A percentile compares a stretch with the other conserved stretches of the same genome.
Evolutionary conservation across 2,113 vertebrate species (phyloP).

Genomic region (Anhinga anhinga): DNA sequence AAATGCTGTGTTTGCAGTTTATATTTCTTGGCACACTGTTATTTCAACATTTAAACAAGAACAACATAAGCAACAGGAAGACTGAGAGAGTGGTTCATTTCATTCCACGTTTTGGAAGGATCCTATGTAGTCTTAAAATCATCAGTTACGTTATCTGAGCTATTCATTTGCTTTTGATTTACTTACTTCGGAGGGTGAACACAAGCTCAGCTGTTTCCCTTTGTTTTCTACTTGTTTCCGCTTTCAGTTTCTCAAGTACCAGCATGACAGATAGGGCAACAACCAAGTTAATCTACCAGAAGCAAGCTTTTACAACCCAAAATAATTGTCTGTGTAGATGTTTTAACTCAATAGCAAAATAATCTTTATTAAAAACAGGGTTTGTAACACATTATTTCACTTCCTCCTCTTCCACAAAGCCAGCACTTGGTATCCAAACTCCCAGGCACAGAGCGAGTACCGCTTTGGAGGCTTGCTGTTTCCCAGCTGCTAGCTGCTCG

Average conservation of each 20-base stretch:
- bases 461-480: fast-evolving
- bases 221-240: not conserved
- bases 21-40: constrained; percentile 37
- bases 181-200: not conserved
- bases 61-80: not conserved
- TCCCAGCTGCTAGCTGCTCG: not conserved
- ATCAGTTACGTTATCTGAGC: not conserved
- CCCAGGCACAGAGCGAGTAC: fast-evolving
- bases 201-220: not conserved
- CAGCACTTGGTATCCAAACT: not conserved
- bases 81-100: not conserved
- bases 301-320: not conserved
- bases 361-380: not conserved
- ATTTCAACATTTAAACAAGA: constrained; percentile 35
- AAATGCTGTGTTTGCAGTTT: constrained; percentile 47
- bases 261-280: not conserved
- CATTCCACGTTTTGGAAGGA: not conserved
- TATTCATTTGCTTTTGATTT: constrained; percentile 14
- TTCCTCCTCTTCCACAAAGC: not conserved
- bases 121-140: not conserved
- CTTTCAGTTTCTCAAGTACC: constrained; percentile 1
- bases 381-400: not conserved
- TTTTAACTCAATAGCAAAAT: not conserved
- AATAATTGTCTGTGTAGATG: not conserved
- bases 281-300: not conserved